Base-by-base conservation (phyloP, 2,888 invertebrate species). In the Syrphus vitripennis region DNA sequence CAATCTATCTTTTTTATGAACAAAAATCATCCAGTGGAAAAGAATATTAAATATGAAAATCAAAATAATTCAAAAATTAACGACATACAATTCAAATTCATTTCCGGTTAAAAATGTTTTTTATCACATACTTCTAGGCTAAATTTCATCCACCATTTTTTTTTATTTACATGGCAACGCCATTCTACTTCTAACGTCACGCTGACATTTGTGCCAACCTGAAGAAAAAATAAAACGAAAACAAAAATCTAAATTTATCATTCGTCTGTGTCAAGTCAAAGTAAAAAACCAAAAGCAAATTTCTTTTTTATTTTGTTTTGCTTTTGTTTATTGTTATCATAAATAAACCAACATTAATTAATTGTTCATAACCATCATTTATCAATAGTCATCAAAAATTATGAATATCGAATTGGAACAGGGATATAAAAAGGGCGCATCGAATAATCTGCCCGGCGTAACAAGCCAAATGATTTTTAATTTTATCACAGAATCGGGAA, bases 341-440 rank as follows among this genome's bases (percentile, higher is more conserved):
- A 16, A n/a, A 45, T 48, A 37, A 24, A 37, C 26, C 7, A 16
- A 50, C 14, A n/a, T 26, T 2, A n/a, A 7, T 26, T 1, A 34
- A 37, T 61, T 59, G 10, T 9, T 37, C 5, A 10, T n/a, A 57
- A 29, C n/a, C n/a, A n/a, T 48, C 16, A 29, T 21, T 19, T 6
- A 42, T 16, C 0, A 63, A 29, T n/a, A n/a, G n/a, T n/a, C n/a
- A n/a, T n/a, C n/a, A 42, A 42, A 31, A 40, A 50, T 42, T 10
- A 90, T 92, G 89, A 91, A 91, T 45, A 80, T 91, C 57, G 76
- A 61, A 69, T 40, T 89, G 21, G 91, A 91, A 42, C 90, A 90
- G 3, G 92, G 91, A 9, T 92, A 90, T 70, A 91, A 90, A 4
- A 91, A 90, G 83, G 92, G 91, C n/a, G 89, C 90, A 76, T 88